These are phyloP conservation scores for Megamerina dolium DNA, from an alignment of 2,888 invertebrate species.

Conservation along the genomic window DNA sequence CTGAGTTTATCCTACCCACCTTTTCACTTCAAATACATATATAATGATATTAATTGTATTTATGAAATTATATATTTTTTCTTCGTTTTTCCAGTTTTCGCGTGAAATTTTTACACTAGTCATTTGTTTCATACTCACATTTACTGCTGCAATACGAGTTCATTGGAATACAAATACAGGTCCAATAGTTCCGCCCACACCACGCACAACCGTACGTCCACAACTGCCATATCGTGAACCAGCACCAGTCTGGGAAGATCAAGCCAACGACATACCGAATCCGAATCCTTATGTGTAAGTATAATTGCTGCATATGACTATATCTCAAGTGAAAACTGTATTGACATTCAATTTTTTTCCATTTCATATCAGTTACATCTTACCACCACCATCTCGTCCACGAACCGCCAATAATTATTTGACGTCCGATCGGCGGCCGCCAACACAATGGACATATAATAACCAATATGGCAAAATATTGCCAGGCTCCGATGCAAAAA, in stretches of 20 bases:
- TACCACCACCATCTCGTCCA: constrained; percentile 48
- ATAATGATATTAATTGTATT: too few species aligned
- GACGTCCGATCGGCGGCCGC: constrained; percentile 16
- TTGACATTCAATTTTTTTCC: constrained; percentile 1
- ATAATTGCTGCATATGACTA: neutral
- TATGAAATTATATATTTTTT: neutral
- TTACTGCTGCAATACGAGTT: constrained; percentile 56
- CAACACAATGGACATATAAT: constrained; percentile 28
- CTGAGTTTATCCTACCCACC: too few species aligned
- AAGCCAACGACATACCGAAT: constrained; percentile 55
- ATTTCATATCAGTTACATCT: constrained; percentile 44
- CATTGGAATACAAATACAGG: constrained; percentile 59
- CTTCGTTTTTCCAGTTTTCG: constrained; percentile 26
- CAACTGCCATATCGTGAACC: constrained; percentile 54
- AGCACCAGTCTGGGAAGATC: constrained; percentile 60
- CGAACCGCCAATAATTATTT: constrained; percentile 31
- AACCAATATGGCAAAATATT: constrained; percentile 29
- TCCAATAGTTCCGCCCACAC: constrained; percentile 56
- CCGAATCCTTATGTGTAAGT: constrained; percentile 58
- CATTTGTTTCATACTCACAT: constrained; percentile 33
- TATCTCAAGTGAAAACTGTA: neutral
- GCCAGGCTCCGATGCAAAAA: constrained; percentile 23
- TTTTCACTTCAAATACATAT: too few species aligned
- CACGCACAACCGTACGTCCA: constrained; percentile 51
- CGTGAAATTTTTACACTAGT: constrained; percentile 39